These are phyloP conservation scores for Palythoa grandiflora DNA, from an alignment of 92 coral and sea anemone genomes.

Conservation along the genomic window DNA sequence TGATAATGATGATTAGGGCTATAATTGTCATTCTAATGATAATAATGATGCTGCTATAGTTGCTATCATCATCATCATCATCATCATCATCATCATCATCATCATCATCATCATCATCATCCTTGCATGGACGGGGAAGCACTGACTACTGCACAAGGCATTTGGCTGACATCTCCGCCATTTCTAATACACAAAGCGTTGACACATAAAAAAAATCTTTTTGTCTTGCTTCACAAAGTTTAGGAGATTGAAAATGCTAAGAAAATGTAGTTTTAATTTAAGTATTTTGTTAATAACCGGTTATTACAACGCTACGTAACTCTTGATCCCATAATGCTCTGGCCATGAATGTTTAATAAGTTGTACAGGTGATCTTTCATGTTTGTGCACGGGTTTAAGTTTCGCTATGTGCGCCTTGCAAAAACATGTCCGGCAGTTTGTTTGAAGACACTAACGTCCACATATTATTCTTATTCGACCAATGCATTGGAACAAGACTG, in stretches of 20 bases:
- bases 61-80: too few species aligned
- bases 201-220: too few species aligned
- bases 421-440: conserved; percentile 3
- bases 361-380: conserved; percentile 14
- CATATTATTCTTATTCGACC: not conserved
- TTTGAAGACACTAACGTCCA: not conserved
- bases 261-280: not conserved
- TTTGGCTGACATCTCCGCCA: too few species aligned
- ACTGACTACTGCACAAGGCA: too few species aligned
- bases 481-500: not conserved
- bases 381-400: conserved; percentile 9
- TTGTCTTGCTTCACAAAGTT: too few species aligned
- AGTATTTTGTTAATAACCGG: not conserved
- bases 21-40: too few species aligned
- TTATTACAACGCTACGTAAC: not conserved
- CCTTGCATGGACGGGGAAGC: too few species aligned
- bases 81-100: too few species aligned
- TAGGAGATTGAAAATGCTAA: not conserved
- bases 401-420: conserved; percentile 2
- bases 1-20: too few species aligned
- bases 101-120: too few species aligned
- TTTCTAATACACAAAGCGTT: too few species aligned
- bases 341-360: conserved; percentile 15
- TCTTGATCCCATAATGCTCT: conserved; percentile 33
- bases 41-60: too few species aligned